Base-by-base conservation (phyloP, 2,888 invertebrate genomes). In the Pyrochroa serraticornis region DNA sequence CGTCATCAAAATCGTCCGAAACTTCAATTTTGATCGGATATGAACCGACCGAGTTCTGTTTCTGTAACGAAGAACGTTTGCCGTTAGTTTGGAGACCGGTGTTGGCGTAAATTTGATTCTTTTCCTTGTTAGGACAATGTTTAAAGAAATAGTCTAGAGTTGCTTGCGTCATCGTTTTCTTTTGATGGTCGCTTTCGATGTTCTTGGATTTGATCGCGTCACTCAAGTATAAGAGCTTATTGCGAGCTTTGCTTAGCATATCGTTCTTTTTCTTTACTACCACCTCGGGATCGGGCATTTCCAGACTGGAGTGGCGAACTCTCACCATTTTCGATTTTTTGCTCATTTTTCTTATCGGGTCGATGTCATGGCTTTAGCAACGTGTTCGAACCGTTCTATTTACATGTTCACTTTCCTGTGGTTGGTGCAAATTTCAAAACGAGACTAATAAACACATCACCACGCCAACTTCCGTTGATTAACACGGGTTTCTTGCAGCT, bases 61-160 rank as follows among this genome's bases (percentile, higher is more conserved):
- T 80, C 55, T 75, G 74, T 34, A 79, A 60, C 0, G 67, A 59
- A 0, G 67, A 51, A 53, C 55, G 63, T 45, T 55, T 64, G 9
- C 36, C 45, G 35, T 58, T 49, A 8, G 58, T 51, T 36, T 61
- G 59, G 1, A 48, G 53, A n/a, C 58, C 54, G 7, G 62, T 59
- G 48, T 74, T 75, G 7, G 69, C 60, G 34, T 69, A 71, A 3
- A 71, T 62, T 34, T 72, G 69, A 54, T 73, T 71, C 52, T 72
- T 81, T 1, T 82, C 81, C 53, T 74, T 81, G 57, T 71, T 71
- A 6, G 75, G 69, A 31, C 59, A 63, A 53, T 82, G 83, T 71
- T 83, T 84, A 22, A 77, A 62, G 49, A 80, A 75, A 55, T 80
- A 77, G 35, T 83, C 83, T 46, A 83, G 76, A 52, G 84, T 84